Conservation (phyloP, 1,140 invertebrate genomes). For the Leguminivora glycinivorella region DNA sequence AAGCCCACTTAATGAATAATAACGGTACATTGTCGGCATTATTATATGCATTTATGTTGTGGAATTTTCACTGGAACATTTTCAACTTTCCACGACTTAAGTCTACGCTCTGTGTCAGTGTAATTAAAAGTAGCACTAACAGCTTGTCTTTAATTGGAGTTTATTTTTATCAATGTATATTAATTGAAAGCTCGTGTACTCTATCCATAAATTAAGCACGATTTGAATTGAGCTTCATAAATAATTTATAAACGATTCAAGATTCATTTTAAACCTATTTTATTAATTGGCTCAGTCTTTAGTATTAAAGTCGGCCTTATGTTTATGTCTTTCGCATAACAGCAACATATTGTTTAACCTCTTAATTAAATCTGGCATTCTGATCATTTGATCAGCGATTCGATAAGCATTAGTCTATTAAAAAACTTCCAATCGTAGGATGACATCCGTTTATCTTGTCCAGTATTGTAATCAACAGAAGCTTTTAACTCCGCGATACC, state of each 20-base stretch:
- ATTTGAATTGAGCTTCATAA: background rate
- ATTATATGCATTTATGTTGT: slow-evolving; percentile 31
- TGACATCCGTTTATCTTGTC: background rate
- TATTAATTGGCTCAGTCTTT: background rate
- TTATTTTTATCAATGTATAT: background rate
- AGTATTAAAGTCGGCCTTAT: background rate
- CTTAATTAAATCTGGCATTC: background rate
- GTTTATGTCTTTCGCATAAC: no score
- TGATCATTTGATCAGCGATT: background rate
- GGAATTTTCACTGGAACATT: slow-evolving; percentile 7
- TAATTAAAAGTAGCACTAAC: background rate
- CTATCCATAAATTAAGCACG: slow-evolving; percentile 22
- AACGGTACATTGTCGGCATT: slow-evolving; percentile 41
- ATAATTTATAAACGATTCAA: slow-evolving; percentile 11
- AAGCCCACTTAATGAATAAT: slow-evolving; percentile 47
- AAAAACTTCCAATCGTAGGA: background rate
- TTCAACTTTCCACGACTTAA: slow-evolving; percentile 19
- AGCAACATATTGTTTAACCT: no score
- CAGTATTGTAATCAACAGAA: background rate
- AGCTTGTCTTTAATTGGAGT: background rate
- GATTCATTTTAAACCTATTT: background rate
- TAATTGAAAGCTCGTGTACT: slow-evolving; percentile 24
- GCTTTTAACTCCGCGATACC: background rate
- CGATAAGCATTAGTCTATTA: background rate
- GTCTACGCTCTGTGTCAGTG: background rate